Base-by-base conservation (phyloP, 2,888 invertebrate species). In the Pilophorus perplexus region DNA sequence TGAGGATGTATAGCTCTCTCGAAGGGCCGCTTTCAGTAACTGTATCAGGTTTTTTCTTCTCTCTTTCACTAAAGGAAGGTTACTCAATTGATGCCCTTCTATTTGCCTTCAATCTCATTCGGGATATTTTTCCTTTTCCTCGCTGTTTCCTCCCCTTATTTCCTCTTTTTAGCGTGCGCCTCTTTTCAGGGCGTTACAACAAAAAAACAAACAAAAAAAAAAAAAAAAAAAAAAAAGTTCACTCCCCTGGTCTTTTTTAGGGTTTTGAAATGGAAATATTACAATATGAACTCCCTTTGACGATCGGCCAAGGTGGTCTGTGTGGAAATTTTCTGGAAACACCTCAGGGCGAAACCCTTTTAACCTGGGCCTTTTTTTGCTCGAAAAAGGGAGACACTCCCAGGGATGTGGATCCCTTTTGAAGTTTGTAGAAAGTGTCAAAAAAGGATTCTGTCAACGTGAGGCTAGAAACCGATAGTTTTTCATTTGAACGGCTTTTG, bases 71-170 rank as follows among this genome's bases (percentile, higher is more conserved):
- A 5, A 20, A 14, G 33, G 33, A 54, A 28, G 54, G 54, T 54
- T 27, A 54, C 54, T 54, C 54, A 54, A 54, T 54, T 54, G 54
- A 54, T 54, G 28, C 33, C 54, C 54, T 28, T 54, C 54, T 54
- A 54, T 54, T 54, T 54, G 54, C 54, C 54, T 54, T 54, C 54
- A 54, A 54, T 54, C 54, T 54, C 54, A 54, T 54, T 54, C 28
- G 54, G 54, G 8, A 28, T 54, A 33, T 54, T 28, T 33, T 38
- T n/a, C 38, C 38, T 12, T 38, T 38, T 38, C 38, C 38, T 38
- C n/a, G n/a, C n/a, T 38, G n/a, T 38, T 38, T 2, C 14, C 38
- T 38, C 14, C 23, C 23, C 25, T 50, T 46, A 16, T 46, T 46
- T 46, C 46, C 8, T 4, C 50, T 25, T n/a, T 50, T 25, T 50